phyloP scores from a whole-genome alignment of 2,888 invertebrate species.

The Caenorhabditis sinica region DNA sequence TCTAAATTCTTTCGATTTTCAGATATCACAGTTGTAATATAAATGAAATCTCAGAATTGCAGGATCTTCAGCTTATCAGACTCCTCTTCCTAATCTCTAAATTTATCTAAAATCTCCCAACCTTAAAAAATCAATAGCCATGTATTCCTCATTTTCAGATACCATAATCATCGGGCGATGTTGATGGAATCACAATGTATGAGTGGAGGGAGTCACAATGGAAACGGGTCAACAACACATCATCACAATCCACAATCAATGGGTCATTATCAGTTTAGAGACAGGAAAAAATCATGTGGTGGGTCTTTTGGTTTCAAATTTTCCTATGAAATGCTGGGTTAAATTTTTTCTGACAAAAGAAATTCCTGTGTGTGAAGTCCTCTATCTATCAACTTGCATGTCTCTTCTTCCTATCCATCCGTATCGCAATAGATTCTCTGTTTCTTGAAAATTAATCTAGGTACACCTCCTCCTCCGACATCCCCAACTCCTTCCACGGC shows the following conservation, averaged over 20 bases:
- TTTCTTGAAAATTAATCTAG: slow-evolving; percentile 19
- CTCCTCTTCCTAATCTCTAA: too few relatives aligned
- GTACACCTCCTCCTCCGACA: slow-evolving; percentile 24
- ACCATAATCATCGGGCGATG: slow-evolving; percentile 35
- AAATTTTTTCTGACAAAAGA: neutral
- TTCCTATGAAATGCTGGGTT: neutral
- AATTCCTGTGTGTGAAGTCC: neutral
- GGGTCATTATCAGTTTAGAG: slow-evolving; percentile 45
- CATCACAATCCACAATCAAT: slow-evolving; percentile 20
- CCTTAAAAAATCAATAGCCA: neutral
- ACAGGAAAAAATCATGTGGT: slow-evolving; percentile 64
- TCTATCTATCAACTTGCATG: slow-evolving; percentile 1
- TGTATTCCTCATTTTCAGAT: neutral
- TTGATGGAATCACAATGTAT: slow-evolving; percentile 58
- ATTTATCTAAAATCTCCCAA: neutral
- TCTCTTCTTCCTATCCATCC: neutral
- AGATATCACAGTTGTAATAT: too few relatives aligned
- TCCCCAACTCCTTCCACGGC: slow-evolving; percentile 25
- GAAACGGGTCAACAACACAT: neutral
- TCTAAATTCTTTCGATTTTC: too few relatives aligned
- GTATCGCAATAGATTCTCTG: slow-evolving; percentile 8
- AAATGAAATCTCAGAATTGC: too few relatives aligned
- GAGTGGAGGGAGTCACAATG: slow-evolving; percentile 16
- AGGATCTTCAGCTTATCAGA: too few relatives aligned
- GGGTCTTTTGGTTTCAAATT: slow-evolving; percentile 21